Evolutionary conservation across 2,797 vertebrate species (phyloP).

Genomic region (Phrynocephalus forsythii): DNA sequence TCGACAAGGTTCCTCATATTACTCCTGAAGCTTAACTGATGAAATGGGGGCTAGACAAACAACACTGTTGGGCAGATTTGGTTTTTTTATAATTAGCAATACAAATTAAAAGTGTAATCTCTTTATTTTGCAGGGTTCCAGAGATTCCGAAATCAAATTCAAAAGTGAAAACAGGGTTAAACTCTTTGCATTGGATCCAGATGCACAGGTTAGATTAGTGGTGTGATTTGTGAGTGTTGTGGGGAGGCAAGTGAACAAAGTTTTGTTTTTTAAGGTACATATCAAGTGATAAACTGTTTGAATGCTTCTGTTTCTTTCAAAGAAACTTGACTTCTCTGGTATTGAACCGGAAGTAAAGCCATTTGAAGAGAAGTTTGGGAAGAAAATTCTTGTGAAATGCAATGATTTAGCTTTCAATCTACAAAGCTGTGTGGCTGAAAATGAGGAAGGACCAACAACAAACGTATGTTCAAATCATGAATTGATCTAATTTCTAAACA

Average conservation of each 20-base stretch:
- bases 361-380: constrained; percentile 97
- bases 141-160: constrained; percentile 93
- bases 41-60: no score
- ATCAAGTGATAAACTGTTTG: constrained; percentile 12
- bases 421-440: constrained; percentile 94
- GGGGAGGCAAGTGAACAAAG: not conserved
- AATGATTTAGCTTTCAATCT: constrained; percentile 94
- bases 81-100: no score
- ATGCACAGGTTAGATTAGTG: constrained; percentile 89
- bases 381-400: constrained; percentile 92
- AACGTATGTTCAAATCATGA: constrained; percentile 80
- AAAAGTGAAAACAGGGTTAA: constrained; percentile 93
- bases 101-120: constrained; percentile 24
- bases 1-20: no score
- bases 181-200: constrained; percentile 93
- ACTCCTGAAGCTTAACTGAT: no score
- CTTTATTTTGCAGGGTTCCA: constrained; percentile 82
- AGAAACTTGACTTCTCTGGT: constrained; percentile 94
- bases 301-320: constrained; percentile 61
- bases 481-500: not conserved
- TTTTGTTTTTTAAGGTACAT: not conserved
- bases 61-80: no score
- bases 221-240: not conserved
- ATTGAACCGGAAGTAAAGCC: constrained; percentile 92
- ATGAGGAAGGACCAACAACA: constrained; percentile 93